phyloP scores from a whole-genome alignment of 2,797 vertebrate genomes.

The Aplochiton taeniatus region DNA sequence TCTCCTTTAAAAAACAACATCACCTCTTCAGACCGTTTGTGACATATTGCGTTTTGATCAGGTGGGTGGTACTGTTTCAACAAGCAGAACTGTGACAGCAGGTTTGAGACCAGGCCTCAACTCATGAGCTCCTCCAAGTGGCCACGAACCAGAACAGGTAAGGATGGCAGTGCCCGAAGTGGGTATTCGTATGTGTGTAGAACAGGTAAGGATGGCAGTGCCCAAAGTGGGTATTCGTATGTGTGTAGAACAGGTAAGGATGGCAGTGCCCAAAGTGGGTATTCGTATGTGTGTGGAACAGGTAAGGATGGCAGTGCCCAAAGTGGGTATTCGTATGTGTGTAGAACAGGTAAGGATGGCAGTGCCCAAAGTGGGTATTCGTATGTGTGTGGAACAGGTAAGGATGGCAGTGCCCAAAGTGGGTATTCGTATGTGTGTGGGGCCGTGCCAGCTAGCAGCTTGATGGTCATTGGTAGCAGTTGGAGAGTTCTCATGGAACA shows the following conservation, averaged over 20 bases:
- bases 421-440: not conserved
- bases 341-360: too few species aligned
- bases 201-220: too few species aligned
- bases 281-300: too few species aligned
- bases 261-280: too few species aligned
- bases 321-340: too few species aligned
- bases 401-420: too few species aligned
- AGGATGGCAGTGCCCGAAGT: constrained; percentile 20
- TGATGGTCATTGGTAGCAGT: constrained; percentile 27
- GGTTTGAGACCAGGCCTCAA: constrained; percentile 85
- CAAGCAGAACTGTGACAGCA: constrained; percentile 87
- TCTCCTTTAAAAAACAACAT: too few species aligned
- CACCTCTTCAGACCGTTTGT: not conserved
- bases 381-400: too few species aligned
- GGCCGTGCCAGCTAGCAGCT: not conserved
- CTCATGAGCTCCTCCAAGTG: constrained; percentile 94
- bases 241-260: too few species aligned
- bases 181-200: not conserved
- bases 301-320: too few species aligned
- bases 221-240: too few species aligned
- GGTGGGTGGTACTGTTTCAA: constrained; percentile 96
- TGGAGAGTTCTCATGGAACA: constrained; percentile 28
- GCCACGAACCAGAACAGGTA: constrained; percentile 87
- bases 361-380: too few species aligned
- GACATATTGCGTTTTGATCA: constrained; percentile 43